A percentile compares a stretch with the other conserved stretches of the same genome.
These are phyloP conservation scores for Agraylea sexmaculata DNA, from an alignment of 1,140 invertebrate species.

Conservation along the genomic window DNA sequence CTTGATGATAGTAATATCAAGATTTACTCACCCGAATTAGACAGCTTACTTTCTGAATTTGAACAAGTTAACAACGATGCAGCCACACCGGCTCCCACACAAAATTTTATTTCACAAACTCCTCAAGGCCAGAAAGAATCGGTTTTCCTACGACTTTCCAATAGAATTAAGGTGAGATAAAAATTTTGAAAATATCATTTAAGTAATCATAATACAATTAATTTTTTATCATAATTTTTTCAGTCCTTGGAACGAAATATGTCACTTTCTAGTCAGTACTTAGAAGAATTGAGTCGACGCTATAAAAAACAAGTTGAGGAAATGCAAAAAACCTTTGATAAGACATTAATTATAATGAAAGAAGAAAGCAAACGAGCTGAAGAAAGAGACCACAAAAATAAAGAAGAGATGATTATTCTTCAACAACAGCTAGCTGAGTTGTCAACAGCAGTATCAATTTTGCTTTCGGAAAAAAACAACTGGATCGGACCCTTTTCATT, in stretches of 20 bases:
- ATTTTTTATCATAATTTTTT: slow-evolving; percentile 28
- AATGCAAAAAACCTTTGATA: slow-evolving; percentile 75
- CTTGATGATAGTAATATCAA: background rate
- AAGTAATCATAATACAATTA: background rate
- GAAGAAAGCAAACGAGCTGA: slow-evolving; percentile 60
- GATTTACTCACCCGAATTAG: slow-evolving; percentile 13
- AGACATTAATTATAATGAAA: slow-evolving; percentile 60
- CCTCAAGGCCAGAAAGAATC: slow-evolving; percentile 74
- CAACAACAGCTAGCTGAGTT: slow-evolving; percentile 50
- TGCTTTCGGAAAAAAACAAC: slow-evolving; percentile 52
- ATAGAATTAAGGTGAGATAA: slow-evolving; percentile 75
- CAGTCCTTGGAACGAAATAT: slow-evolving; percentile 89
- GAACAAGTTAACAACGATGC: slow-evolving; percentile 36
- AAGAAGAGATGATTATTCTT: slow-evolving; percentile 48
- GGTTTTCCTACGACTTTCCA: slow-evolving; percentile 87
- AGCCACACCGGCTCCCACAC: slow-evolving; percentile 19
- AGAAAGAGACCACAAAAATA: slow-evolving; percentile 52
- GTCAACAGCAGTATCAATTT: slow-evolving; percentile 39
- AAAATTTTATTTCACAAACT: slow-evolving; percentile 22
- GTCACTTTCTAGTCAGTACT: slow-evolving; percentile 87
- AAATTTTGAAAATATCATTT: slow-evolving; percentile 8
- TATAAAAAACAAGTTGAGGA: slow-evolving; percentile 96
- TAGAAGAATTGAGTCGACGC: slow-evolving; percentile 85
- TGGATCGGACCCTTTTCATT: slow-evolving; percentile 47
- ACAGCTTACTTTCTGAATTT: slow-evolving; percentile 35